phyloP scores from a whole-genome alignment of 2,797 vertebrate species.

The Botia kubotai region DNA sequence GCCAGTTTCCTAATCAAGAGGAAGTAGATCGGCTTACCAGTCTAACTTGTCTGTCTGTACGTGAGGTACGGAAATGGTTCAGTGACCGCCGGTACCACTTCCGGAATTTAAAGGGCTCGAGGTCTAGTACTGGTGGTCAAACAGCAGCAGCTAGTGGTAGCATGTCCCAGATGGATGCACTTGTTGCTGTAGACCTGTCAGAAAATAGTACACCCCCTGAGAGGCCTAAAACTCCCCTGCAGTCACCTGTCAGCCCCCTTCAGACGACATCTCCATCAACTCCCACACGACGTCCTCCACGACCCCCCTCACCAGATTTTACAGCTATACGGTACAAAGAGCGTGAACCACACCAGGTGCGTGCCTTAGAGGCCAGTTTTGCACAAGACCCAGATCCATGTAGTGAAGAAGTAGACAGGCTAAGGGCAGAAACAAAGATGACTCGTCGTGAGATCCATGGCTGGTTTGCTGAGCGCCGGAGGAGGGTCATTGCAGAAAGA shows the following conservation, averaged over 20 bases:
- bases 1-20: constrained; percentile 92
- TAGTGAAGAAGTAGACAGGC: constrained; percentile 90
- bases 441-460: constrained; percentile 94
- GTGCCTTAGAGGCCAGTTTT: constrained; percentile 92
- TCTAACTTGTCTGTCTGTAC: constrained; percentile 88
- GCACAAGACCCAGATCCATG: constrained; percentile 83
- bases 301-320: constrained; percentile 90
- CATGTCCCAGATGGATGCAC: constrained; percentile 51
- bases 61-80: constrained; percentile 98
- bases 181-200: constrained; percentile 76
- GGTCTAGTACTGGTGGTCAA: constrained; percentile 60
- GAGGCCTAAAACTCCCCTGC: constrained; percentile 75
- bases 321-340: constrained; percentile 93
- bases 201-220: constrained; percentile 62
- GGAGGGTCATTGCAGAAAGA: constrained; percentile 81
- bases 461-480: constrained; percentile 94
- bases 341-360: constrained; percentile 91
- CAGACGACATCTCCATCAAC: constrained; percentile 79
- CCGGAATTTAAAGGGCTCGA: constrained; percentile 83
- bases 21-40: constrained; percentile 93
- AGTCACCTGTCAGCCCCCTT: constrained; percentile 70
- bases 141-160: constrained; percentile 26
- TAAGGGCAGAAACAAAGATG: constrained; percentile 95
- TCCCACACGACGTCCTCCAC: constrained; percentile 81
- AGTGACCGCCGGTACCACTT: constrained; percentile 96